Evolutionary conservation across 2,113 vertebrate species (phyloP).

Genomic region (Illadopsis cleaveri): DNA sequence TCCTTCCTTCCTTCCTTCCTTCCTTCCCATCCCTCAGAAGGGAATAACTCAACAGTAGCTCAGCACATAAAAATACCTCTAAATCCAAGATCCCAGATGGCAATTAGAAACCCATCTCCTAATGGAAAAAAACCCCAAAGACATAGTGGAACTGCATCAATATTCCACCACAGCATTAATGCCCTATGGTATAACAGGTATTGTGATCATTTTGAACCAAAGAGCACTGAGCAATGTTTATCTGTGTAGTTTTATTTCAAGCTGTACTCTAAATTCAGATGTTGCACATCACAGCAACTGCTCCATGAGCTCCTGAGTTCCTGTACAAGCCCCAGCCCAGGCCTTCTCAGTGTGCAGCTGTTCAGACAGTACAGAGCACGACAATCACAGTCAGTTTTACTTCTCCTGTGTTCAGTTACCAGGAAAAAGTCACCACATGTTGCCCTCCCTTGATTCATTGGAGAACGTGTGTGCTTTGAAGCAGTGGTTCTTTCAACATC

Average conservation of each 20-base stretch:
- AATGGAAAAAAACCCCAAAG: neutral
- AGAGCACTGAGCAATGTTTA: neutral
- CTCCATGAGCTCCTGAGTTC: neutral
- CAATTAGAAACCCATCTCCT: neutral
- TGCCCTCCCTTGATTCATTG: neutral
- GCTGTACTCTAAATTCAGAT: neutral
- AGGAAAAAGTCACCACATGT: neutral
- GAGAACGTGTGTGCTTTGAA: neutral
- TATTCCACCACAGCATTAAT: neutral
- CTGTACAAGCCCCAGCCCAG: neutral
- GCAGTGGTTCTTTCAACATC: neutral
- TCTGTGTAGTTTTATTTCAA: neutral
- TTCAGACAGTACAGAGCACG: neutral
- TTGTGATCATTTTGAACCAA: neutral
- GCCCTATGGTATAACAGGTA: rapidly evolving
- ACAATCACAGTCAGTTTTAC: neutral
- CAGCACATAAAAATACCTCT: neutral
- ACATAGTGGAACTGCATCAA: neutral
- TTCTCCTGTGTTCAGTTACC: neutral
- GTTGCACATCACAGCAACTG: neutral
- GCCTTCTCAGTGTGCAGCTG: neutral
- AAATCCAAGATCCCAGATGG: neutral
- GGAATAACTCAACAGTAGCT: neutral
- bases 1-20: no score
- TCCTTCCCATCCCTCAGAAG: neutral